These are phyloP conservation scores for Archilochus colubris DNA, from an alignment of 2,113 vertebrate species.

Conservation along the genomic window DNA sequence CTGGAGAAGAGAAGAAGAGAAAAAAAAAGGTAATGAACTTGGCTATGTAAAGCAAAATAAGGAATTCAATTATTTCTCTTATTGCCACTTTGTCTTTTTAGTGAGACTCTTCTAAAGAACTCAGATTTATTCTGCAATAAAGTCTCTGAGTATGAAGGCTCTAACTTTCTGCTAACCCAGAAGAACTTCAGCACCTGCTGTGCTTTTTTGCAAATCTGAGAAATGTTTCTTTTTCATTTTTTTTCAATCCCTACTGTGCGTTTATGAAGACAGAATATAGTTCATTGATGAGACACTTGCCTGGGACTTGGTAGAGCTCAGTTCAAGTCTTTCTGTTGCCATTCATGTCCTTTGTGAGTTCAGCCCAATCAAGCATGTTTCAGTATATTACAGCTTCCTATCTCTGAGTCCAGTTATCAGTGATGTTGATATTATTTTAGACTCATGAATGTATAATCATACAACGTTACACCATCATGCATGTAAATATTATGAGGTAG, in stretches of 20 bases:
- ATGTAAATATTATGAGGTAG: neutral
- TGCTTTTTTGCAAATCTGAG: neutral
- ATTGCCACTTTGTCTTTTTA: conserved; percentile 42
- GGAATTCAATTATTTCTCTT: conserved; percentile 66
- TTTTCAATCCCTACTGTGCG: neutral
- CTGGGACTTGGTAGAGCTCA: neutral
- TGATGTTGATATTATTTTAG: neutral
- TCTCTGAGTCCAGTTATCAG: neutral
- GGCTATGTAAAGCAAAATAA: conserved; percentile 74
- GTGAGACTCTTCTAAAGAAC: neutral
- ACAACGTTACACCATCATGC: neutral
- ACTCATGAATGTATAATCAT: neutral
- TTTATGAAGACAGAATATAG: neutral
- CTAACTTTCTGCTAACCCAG: neutral
- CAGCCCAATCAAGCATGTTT: neutral
- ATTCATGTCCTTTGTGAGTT: neutral
- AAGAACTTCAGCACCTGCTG: neutral
- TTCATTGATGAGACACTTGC: neutral
- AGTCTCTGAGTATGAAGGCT: neutral
- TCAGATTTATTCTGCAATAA: conserved; percentile 12
- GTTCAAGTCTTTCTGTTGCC: neutral
- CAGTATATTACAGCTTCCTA: neutral
- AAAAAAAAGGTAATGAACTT: conserved; percentile 67
- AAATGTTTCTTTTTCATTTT: neutral
- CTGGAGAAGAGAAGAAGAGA: neutral